phyloP scores from a whole-genome alignment of 1,140 invertebrate species.

The Goniozus legneri region DNA sequence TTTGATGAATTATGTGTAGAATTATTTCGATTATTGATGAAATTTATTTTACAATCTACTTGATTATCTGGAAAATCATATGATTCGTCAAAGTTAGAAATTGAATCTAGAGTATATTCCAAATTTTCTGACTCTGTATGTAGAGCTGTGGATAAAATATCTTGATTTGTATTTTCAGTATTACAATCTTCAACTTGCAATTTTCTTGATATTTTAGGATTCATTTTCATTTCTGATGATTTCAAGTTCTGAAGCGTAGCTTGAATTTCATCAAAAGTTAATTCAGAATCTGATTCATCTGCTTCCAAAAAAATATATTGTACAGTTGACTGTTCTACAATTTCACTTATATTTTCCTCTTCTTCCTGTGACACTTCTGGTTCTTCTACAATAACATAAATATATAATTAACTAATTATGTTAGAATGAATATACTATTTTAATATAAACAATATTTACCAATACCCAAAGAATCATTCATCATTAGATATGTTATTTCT shows the following conservation, averaged over 20 bases:
- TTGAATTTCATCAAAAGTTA: conserved; percentile 48
- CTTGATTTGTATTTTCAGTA: not conserved
- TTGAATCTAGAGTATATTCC: not conserved
- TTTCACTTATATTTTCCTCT: conserved; percentile 30
- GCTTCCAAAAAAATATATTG: conserved; percentile 43
- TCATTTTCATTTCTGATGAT: not conserved
- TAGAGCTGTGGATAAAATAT: not conserved
- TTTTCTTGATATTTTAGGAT: not conserved
- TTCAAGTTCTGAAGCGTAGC: conserved; percentile 32
- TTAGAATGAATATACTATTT: not conserved
- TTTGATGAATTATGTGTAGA: not conserved
- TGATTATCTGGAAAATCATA: not conserved
- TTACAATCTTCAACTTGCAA: not conserved
- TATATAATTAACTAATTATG: conserved; percentile 3
- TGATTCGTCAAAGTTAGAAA: not conserved
- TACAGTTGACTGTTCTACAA: conserved; percentile 45
- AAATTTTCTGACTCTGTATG: not conserved
- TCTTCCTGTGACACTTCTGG: conserved; percentile 10
- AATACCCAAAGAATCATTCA: conserved; percentile 17
- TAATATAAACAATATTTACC: conserved; percentile 18
- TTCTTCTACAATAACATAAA: not conserved
- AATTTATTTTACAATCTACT: not conserved
- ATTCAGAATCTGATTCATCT: conserved; percentile 43
- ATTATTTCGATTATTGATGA: not conserved
- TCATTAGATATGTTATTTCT: conserved; percentile 25